Conservation (phyloP, 2,888 invertebrate genomes). For the Drosophila pseudotakahashii region DNA sequence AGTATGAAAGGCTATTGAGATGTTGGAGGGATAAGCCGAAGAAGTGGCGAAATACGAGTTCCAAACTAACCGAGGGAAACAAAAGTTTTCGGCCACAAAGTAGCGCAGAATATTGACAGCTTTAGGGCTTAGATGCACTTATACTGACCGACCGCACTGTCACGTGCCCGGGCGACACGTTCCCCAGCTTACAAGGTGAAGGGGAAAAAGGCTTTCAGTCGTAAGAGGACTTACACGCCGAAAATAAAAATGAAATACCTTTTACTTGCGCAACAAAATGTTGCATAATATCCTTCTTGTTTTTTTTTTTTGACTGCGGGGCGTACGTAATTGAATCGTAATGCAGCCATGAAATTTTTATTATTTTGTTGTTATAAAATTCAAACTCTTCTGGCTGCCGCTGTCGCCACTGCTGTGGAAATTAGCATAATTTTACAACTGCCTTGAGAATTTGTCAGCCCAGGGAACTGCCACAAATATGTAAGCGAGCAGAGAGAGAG, state of each 20-base stretch:
- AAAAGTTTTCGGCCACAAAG: slow-evolving; percentile 23
- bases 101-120: slow-evolving; percentile 21
- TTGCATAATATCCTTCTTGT: slow-evolving; percentile 27
- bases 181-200: slow-evolving; percentile 41
- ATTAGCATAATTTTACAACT: slow-evolving; percentile 68
- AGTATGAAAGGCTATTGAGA: slow-evolving; percentile 14
- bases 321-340: slow-evolving; percentile 69
- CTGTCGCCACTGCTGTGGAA: slow-evolving; percentile 11
- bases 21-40: neutral
- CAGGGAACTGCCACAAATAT: slow-evolving; percentile 40
- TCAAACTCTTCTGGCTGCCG: slow-evolving; percentile 50
- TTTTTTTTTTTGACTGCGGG: slow-evolving; percentile 26
- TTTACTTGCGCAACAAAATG: slow-evolving; percentile 23
- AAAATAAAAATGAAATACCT: slow-evolving; percentile 21
- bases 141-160: slow-evolving; percentile 45
- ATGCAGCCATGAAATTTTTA: slow-evolving; percentile 59
- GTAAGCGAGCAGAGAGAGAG: slow-evolving; percentile 17
- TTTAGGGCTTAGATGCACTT: slow-evolving; percentile 43
- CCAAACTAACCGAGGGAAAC: slow-evolving; percentile 1
- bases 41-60: neutral
- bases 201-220: slow-evolving; percentile 33
- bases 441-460: slow-evolving; percentile 55
- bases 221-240: slow-evolving; percentile 36
- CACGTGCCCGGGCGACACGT: slow-evolving; percentile 54
- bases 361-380: slow-evolving; percentile 61